Evolutionary conservation across 2,888 invertebrate genomes (phyloP).

Genomic region (Clusia tigrina): DNA sequence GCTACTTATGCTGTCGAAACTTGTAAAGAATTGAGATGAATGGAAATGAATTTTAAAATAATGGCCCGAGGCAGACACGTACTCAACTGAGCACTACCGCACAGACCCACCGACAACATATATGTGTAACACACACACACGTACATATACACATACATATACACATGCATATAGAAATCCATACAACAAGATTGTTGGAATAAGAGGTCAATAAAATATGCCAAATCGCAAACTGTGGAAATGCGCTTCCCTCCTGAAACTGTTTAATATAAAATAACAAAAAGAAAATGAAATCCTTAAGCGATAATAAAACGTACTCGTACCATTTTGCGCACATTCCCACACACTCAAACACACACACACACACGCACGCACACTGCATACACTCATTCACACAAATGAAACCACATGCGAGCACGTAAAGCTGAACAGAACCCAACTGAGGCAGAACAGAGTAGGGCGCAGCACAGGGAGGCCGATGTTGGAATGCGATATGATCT

Average conservation of each 20-base stretch:
- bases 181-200: slow-evolving; percentile 15
- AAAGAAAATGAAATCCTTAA: slow-evolving; percentile 4
- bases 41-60: slow-evolving; percentile 55
- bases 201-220: slow-evolving; percentile 23
- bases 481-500: no score
- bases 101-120: no score
- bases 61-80: slow-evolving; percentile 48
- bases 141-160: slow-evolving; percentile 35
- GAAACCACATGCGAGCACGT: slow-evolving; percentile 9
- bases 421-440: not conserved
- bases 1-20: slow-evolving; percentile 56
- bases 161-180: slow-evolving; percentile 8
- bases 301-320: not conserved
- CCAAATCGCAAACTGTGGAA: slow-evolving; percentile 10
- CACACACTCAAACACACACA: not conserved
- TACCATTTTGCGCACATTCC: no score
- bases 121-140: slow-evolving; percentile 37
- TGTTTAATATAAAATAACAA: not conserved
- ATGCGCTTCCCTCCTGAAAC: not conserved
- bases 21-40: slow-evolving; percentile 47
- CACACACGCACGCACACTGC: not conserved
- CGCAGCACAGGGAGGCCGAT: not conserved
- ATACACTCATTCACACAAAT: not conserved
- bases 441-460: not conserved
- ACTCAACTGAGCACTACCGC: slow-evolving; percentile 29